A percentile compares a stretch with the other conserved stretches of the same genome.
phyloP scores from a whole-genome alignment of 1,140 invertebrate genomes.

The Ctenoplectra terminalis region DNA sequence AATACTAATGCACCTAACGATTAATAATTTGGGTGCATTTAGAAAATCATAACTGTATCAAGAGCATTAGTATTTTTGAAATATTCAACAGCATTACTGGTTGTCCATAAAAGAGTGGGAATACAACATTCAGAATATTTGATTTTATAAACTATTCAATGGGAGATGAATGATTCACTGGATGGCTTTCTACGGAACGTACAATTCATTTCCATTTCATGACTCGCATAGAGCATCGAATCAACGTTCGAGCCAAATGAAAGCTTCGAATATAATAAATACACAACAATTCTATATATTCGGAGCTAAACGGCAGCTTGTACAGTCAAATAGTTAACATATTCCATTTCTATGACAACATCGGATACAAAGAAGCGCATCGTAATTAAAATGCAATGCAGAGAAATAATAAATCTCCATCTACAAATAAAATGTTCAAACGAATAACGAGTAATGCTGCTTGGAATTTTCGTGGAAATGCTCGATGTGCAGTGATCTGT shows the following conservation, averaged over 20 bases:
- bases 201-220: background rate
- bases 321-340: no score
- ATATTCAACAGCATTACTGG: background rate
- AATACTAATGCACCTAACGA: no score
- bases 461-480: slow-evolving; percentile 33
- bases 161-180: background rate
- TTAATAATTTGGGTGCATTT: no score
- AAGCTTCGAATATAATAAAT: slow-evolving; percentile 13
- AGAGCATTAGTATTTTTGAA: background rate
- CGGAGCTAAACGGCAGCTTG: background rate
- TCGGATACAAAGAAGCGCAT: background rate
- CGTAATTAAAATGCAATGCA: background rate
- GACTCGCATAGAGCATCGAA: background rate
- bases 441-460: slow-evolving; percentile 19
- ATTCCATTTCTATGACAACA: no score
- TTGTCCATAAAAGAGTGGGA: background rate
- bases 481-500: slow-evolving; percentile 43
- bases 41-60: no score
- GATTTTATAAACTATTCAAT: background rate
- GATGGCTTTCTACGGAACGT: background rate
- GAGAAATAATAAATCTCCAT: background rate
- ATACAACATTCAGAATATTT: background rate
- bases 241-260: background rate
- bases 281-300: background rate
- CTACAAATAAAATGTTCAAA: slow-evolving; percentile 46